Evolutionary conservation across 2,113 vertebrate genomes (phyloP), one percentile per base, ranked within the genome.

Genomic region (Hystrix cristata): DNA sequence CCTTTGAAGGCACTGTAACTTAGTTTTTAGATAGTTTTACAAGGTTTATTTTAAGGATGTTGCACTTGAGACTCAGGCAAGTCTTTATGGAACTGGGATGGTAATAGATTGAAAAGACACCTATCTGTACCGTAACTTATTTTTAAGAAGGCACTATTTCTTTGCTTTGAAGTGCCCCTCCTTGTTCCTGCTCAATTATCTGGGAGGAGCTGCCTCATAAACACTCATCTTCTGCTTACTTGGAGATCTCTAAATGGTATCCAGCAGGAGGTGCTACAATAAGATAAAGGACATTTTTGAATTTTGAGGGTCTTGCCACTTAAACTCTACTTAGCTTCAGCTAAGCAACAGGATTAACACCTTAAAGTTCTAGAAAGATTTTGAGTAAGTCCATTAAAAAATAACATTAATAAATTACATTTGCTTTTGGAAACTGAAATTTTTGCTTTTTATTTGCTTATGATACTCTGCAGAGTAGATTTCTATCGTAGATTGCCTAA

Each of bases 211-310:
- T 74, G 76, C 67, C 62, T 95, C 91, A 92, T 65, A 95, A 91
- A 94, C 67, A 96, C 34, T 94, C 80, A 81, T 94, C 95, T 90
- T 97, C 69, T 96, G 95, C 89, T 97, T 96, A 94, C 96, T 62
- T 71, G 25, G 97, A 97, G 92, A 92, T 67, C 91, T 98, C 96
- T 97, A 7, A 0, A 0, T 95, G 67, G 74, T 97, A 88, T 97
- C 97, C 98, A 97, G 95, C 96, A 98, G 97, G 97, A 98, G 96
- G 95, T 97, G 95, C 98, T 98, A 87, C 94, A 96, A 72, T 18
- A 80, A 83, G 2, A 38, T 87, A 92, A 94, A 72, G 89, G 86
- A 81, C 3, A 60, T 60, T 43, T 59, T 67, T 96, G 86, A 95
- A 60, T 94, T 95, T 90, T 97, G 86, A 97, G 97, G 48, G 82